These are phyloP conservation scores for Bothrops alternatus DNA, from an alignment of 2,797 vertebrate genomes.

Conservation along the genomic window DNA sequence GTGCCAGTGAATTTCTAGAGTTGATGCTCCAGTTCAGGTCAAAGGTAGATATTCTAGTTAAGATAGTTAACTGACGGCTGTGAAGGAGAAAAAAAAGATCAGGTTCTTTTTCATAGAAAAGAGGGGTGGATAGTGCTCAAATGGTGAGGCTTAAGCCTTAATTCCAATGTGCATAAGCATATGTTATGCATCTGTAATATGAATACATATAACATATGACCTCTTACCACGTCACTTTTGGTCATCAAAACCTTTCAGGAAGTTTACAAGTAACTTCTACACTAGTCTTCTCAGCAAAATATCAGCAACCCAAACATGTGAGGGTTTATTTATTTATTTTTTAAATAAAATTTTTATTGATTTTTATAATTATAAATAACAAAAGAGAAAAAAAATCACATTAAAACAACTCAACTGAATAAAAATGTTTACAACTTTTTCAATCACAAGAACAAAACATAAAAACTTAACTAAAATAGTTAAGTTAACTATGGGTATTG, in stretches of 20 bases:
- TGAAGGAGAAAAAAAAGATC: not conserved
- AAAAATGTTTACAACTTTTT: no score
- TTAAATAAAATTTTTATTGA: no score
- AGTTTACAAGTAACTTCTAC: not conserved
- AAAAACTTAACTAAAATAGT: no score
- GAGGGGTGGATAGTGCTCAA: not conserved
- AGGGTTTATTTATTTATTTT: no score
- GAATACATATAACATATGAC: not conserved
- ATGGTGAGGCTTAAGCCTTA: not conserved
- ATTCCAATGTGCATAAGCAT: not conserved
- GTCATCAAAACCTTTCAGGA: not conserved
- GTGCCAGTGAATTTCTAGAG: conserved; percentile 1
- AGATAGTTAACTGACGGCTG: conserved; percentile 1
- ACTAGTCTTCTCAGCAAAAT: not conserved
- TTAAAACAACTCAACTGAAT: no score
- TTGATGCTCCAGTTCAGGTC: conserved; percentile 19
- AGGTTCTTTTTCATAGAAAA: not conserved
- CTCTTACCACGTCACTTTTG: not conserved
- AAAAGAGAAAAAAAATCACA: no score
- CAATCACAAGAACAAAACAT: no score
- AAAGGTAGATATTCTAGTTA: conserved; percentile 1
- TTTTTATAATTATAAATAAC: no score
- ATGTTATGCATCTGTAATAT: not conserved
- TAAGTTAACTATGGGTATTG: no score
- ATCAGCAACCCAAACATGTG: not conserved